These are phyloP conservation scores for Drosophila sordidapex DNA, from an alignment of 2,888 invertebrate genomes.

Conservation along the genomic window DNA sequence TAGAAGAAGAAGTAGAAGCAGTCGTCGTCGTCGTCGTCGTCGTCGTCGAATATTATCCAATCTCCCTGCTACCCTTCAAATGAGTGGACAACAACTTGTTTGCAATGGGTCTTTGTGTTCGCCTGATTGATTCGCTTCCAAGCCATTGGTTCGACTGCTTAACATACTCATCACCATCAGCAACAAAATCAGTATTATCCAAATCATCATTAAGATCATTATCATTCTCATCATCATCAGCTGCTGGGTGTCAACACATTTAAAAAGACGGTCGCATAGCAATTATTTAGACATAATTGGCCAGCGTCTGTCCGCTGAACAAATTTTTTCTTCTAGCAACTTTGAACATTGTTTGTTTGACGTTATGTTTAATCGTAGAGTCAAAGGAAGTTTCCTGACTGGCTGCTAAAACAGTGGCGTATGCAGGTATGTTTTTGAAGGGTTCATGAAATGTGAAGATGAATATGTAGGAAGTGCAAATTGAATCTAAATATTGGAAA, in stretches of 20 bases:
- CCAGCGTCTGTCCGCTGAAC: conserved; percentile 37
- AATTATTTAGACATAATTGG: conserved; percentile 77
- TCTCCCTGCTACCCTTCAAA: neutral
- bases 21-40: neutral
- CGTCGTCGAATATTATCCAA: neutral
- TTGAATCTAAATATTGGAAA: neutral
- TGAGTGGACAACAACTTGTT: conserved; percentile 49
- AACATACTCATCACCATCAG: conserved; percentile 48
- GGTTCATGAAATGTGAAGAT: neutral
- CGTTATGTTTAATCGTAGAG: neutral
- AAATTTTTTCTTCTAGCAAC: conserved; percentile 24
- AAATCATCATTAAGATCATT: conserved; percentile 2
- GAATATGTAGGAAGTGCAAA: neutral
- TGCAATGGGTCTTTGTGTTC: conserved; percentile 49
- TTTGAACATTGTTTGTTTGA: conserved; percentile 26
- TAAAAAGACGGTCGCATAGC: conserved; percentile 61
- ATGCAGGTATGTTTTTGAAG: neutral
- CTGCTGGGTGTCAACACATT: conserved; percentile 64
- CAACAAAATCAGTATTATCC: conserved; percentile 11
- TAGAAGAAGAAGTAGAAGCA: neutral
- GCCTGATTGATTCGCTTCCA: conserved; percentile 72
- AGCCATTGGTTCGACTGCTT: conserved; percentile 57
- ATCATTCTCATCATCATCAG: conserved; percentile 7
- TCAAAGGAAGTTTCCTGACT: neutral
- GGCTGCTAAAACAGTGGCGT: conserved; percentile 4